phyloP scores from a whole-genome alignment of 2,113 vertebrate species.

The Corythornis cristatus region DNA sequence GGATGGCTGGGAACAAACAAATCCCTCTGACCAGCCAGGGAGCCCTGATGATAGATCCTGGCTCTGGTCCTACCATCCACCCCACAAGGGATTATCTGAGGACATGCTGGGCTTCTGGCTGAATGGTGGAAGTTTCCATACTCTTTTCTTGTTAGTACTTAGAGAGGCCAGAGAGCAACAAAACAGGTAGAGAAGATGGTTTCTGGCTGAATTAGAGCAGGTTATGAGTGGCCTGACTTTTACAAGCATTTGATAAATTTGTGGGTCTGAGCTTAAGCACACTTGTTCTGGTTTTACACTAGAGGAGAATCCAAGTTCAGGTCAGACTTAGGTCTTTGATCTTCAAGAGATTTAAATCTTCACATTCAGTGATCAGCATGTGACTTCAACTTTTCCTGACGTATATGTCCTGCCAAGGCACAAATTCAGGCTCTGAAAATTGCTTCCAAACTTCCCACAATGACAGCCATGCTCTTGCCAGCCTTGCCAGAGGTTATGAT shows the following conservation, averaged over 20 bases:
- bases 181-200: background rate
- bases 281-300: background rate
- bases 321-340: background rate
- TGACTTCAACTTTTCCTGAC: background rate
- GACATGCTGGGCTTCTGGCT: background rate
- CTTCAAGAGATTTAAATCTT: background rate
- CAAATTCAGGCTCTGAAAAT: background rate
- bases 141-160: background rate
- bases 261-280: background rate
- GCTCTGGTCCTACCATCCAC: background rate
- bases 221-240: background rate
- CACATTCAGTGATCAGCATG: background rate
- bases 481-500: background rate
- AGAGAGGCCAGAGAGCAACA: background rate
- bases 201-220: background rate
- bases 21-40: background rate
- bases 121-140: background rate
- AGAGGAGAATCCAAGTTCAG: background rate
- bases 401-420: background rate
- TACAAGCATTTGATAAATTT: background rate
- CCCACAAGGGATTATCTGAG: slow-evolving; percentile 1
- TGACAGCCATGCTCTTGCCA: background rate
- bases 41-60: background rate
- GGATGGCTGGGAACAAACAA: slow-evolving; percentile 3
- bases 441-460: background rate